These are phyloP conservation scores for Macrotrachela quadricornifera DNA, from an alignment of 1,140 invertebrate genomes.

Conservation along the genomic window DNA sequence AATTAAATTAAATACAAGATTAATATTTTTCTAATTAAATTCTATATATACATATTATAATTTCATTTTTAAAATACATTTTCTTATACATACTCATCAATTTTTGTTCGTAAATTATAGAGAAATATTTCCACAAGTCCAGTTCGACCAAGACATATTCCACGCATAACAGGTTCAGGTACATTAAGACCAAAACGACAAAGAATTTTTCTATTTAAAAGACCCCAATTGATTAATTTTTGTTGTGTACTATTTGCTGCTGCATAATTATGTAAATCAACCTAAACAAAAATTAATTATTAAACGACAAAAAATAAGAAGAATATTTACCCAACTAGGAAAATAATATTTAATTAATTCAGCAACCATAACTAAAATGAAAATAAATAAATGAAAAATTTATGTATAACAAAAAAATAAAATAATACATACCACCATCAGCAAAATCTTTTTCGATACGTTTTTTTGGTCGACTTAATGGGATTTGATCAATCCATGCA, in stretches of 20 bases:
- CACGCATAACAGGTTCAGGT: conserved; percentile 7
- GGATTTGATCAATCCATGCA: conserved; percentile 27
- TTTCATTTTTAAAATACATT: neutral
- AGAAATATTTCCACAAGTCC: conserved; percentile 9
- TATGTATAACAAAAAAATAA: neutral
- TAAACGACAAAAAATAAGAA: no score
- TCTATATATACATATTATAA: neutral
- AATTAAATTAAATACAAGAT: neutral
- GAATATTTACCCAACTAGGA: conserved; percentile 12
- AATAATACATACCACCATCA: conserved; percentile 20
- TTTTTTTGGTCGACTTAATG: conserved; percentile 26
- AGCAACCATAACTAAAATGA: conserved; percentile 19
- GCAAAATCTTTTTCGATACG: conserved; percentile 29
- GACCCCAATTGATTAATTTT: conserved; percentile 25
- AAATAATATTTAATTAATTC: conserved; percentile 26
- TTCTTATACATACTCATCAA: conserved; percentile 15
- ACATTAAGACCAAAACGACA: conserved; percentile 6
- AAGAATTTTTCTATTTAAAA: conserved; percentile 17
- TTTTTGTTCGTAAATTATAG: conserved; percentile 21
- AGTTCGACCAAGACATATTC: conserved; percentile 1
- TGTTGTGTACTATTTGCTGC: conserved; percentile 16
- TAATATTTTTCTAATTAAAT: no score
- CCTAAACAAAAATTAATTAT: neutral
- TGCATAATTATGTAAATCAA: conserved; percentile 26
- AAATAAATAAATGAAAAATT: neutral